phyloP scores from a whole-genome alignment of 2,113 vertebrate genomes.

The Pseudopodoces humilis region DNA sequence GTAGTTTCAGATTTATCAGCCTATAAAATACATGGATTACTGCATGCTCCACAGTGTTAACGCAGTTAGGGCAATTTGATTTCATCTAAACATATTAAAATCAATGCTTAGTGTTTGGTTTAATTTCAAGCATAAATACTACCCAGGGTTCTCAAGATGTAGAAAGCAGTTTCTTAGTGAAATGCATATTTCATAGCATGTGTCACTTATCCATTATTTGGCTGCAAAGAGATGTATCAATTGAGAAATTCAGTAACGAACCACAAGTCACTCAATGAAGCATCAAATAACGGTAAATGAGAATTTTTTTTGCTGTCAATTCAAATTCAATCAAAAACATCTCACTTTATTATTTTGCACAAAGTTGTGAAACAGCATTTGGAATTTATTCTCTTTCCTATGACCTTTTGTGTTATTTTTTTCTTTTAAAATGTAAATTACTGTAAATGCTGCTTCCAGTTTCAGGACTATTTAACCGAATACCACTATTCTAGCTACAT shows the following conservation, averaged over 20 bases:
- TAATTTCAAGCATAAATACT: constrained; percentile 76
- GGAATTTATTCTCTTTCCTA: constrained; percentile 12
- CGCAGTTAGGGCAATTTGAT: constrained; percentile 69
- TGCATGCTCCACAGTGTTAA: constrained; percentile 61
- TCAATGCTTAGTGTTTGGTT: constrained; percentile 72
- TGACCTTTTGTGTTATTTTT: background rate
- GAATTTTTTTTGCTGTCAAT: constrained; percentile 42
- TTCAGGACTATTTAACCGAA: background rate
- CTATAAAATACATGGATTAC: constrained; percentile 55
- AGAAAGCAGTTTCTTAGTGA: constrained; percentile 55
- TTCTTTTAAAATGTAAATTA: constrained; percentile 48
- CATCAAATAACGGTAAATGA: constrained; percentile 44
- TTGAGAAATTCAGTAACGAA: constrained; percentile 29
- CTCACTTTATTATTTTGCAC: constrained; percentile 13
- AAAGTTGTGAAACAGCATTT: constrained; percentile 40
- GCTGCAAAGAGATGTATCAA: constrained; percentile 10
- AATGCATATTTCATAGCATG: background rate
- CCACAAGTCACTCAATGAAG: constrained; percentile 45
- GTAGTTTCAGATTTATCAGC: constrained; percentile 68
- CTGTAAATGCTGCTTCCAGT: background rate
- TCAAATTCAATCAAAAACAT: constrained; percentile 44
- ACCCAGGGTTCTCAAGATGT: constrained; percentile 67
- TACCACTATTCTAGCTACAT: background rate
- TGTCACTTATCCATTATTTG: constrained; percentile 53
- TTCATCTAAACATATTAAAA: constrained; percentile 78